Base-by-base conservation (phyloP, 2,888 invertebrate species). In the Orchesella flavescens region DNA sequence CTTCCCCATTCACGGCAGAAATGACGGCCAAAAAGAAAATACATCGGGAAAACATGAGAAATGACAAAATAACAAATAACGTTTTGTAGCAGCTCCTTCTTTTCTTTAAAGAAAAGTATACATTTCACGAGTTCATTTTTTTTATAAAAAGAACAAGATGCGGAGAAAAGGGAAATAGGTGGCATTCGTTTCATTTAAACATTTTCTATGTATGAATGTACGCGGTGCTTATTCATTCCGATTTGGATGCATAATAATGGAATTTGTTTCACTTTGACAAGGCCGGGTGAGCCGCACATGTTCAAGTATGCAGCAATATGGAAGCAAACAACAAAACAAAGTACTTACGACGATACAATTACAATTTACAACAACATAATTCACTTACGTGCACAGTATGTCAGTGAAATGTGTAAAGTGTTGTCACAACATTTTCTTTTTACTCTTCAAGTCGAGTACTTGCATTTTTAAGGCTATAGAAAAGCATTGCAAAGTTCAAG, bases 191-290 rank as follows among this genome's bases (percentile, higher is more conserved):
- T 73, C 73, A 65, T 53, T 65, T 19, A 71, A 46, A 49, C 71
- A 55, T 46, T 17, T 68, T 34, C 17, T n/a, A 24, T 24, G 34
- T 34, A 34, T 34, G 34, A 34, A 7, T 34, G 34, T 34, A 7
- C 7, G 34, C 34, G 34, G 34, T 34, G 34, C 34, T 34, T 34
- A 34, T 65, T 65, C 24, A 15, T 17, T 21, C 61, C 34, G 66
- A 66, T 82, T 76, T 71, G 66, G 66, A 83, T 83, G 77, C 76
- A 55, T 82, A 82, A 82, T 82, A 76, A 82, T 82, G 74, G 77
- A 83, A 83, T 83, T 83, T 83, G 83, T 83, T 83, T 83, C 77
- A 83, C 83, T 83, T 83, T 83, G 77, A 76, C 75, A 71, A 53
- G 71, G 77, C 74, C 76, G 76, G 75, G 65, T 75, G 68, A 69